A percentile compares a stretch with the other conserved stretches of the same genome.
Conservation (phyloP, 1,140 invertebrate species). For the Halyomorpha halys region DNA sequence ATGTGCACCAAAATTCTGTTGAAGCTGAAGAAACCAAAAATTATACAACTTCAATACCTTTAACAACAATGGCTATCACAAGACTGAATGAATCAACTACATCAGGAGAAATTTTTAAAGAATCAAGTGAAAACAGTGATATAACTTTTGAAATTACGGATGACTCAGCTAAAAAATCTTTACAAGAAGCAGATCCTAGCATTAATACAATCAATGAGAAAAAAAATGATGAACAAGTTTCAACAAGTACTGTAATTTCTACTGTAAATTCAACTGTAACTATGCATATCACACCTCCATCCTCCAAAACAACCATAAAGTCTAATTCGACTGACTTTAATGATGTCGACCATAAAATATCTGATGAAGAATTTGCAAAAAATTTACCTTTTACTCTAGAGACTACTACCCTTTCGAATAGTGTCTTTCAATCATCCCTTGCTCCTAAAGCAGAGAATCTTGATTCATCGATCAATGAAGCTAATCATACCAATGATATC, state of each 20-base stretch:
- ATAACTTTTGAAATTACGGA: too few species aligned
- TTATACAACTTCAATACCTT: too few species aligned
- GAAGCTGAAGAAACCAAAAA: too few species aligned
- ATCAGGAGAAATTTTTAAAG: too few species aligned
- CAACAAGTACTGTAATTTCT: constrained; percentile 7
- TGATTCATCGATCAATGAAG: neutral
- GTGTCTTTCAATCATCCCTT: neutral
- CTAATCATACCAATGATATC: neutral
- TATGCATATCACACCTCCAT: neutral
- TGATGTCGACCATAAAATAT: too few species aligned
- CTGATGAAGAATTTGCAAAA: neutral
- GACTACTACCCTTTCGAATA: neutral
- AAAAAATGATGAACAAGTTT: neutral
- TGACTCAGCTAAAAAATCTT: neutral
- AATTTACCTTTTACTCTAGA: neutral
- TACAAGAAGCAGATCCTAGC: constrained; percentile 6
- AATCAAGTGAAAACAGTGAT: too few species aligned
- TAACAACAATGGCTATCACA: too few species aligned
- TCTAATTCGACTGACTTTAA: too few species aligned
- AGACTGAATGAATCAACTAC: too few species aligned
- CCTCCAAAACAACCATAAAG: too few species aligned
- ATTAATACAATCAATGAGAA: constrained; percentile 2
- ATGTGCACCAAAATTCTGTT: too few species aligned
- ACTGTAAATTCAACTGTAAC: neutral
- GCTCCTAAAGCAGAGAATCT: neutral